Base-by-base conservation (phyloP, 1,140 invertebrate species). In the Delia radicum region DNA sequence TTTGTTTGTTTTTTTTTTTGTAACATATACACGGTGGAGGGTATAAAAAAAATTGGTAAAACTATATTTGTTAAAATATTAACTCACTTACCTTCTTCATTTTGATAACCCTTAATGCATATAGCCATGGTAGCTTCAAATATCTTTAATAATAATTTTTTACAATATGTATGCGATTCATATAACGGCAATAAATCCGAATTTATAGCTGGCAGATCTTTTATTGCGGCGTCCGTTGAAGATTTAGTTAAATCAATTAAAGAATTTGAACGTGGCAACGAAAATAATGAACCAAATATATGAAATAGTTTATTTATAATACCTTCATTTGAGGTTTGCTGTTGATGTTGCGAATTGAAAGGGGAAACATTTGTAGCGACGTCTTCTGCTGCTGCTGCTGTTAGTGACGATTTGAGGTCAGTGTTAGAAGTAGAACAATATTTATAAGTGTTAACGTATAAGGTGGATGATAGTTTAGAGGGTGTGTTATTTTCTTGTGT, bases 41-140 rank as follows among this genome's bases (percentile, higher is more conserved):
- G n/a, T n/a, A n/a, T n/a, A n/a, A n/a, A n/a, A n/a, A n/a, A n/a
- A n/a, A n/a, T n/a, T n/a, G n/a, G n/a, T n/a, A n/a, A n/a, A n/a
- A n/a, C n/a, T 15, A 48, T 55, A 24, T 2, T 2, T 21, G 18
- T 55, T 10, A n/a, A 55, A 21, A 55, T 55, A 21, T 55, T 8
- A 2, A 18, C 12, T 61, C 73, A 84, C 83, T 82, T 77, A 85
- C 83, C 83, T 79, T 83, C 81, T 79, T 83, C 83, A 76, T 84
- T 81, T 73, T 85, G 81, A 77, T 81, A 85, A 75, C 83, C 81
- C 78, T 85, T 85, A 73, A 85, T 84, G 77, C 81, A 82, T 71
- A 85, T 85, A 75, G 83, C 83, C 83, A 85, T 85, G 75, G 83
- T 85, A 71, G 83, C 78, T 75, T 85, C 83, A 63, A 85, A 85